Evolutionary conservation across 1,140 invertebrate species (phyloP), one percentile per base, ranked within the genome.

Genomic region (Drosophila mayri): DNA sequence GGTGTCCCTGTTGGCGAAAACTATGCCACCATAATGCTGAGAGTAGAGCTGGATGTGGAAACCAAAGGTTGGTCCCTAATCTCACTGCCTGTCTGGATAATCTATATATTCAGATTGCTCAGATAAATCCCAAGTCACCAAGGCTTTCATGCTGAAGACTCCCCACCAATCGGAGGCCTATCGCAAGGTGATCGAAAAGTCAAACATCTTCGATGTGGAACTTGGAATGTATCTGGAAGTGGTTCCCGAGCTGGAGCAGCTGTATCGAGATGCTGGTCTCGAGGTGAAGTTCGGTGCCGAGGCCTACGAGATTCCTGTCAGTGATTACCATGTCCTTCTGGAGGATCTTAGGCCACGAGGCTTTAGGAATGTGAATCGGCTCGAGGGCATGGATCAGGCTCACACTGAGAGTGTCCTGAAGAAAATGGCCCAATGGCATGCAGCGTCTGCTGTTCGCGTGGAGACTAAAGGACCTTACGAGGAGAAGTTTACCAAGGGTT

Each of bases 371-470:
- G 93, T 83, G 2, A 93, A 95, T 62, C 91, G 95, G 38, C 79
- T 91, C 8, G 90, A 93, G 47, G 94, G 94, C 2, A 73, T 95
- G 5, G 92, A 94, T 25, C 75, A 93, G 9, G 83, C 93, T 8
- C 93, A 94, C 47, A 86, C 94, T 4, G 92, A 93, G 28, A 71
- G 84, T 12, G 93, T 94, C 0, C 84, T 95, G 0, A 93, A 93
- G 40, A 93, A 93, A 28, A 79, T 95, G 12, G 94, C 94, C 0
- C 93, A 94, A 25, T 95, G 95, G 81, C 94, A 95, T 75, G 94
- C 94, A 1, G 80, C 91, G 0, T 93, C 92, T 0, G 86, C 88
- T 0, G 75, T 82, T 0, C 44, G 47, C 93, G 93, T 92, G 66
- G 93, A 41, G 93, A 94, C 93, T 80, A 93, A 14, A 79, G 94